Conservation (phyloP, 1,140 invertebrate genomes). For the Aethina tumida region DNA sequence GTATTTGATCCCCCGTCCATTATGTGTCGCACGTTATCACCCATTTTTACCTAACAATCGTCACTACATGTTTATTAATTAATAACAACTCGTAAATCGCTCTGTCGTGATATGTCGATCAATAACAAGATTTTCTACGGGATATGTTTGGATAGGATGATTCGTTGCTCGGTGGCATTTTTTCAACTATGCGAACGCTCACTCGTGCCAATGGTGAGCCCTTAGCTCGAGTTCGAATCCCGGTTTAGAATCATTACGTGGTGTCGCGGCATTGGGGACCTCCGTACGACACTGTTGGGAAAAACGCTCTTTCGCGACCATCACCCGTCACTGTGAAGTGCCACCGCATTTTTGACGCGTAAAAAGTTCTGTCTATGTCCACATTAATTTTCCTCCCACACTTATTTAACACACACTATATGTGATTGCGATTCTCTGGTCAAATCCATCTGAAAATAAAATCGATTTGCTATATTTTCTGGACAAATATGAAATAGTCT, state of each 20-base stretch:
- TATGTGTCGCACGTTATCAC: constrained; percentile 21
- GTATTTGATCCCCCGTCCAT: constrained; percentile 21
- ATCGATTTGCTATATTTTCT: too few relatives aligned
- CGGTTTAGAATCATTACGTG: constrained; percentile 11
- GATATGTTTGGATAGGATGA: constrained; percentile 15
- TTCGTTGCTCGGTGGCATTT: constrained; percentile 17
- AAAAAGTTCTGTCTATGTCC: too few relatives aligned
- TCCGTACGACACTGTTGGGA: constrained; percentile 18
- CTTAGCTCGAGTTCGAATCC: not conserved
- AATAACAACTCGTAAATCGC: constrained; percentile 1
- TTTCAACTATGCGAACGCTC: not conserved
- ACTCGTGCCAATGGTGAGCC: constrained; percentile 3
- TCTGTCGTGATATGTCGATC: constrained; percentile 19
- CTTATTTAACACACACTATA: too few relatives aligned
- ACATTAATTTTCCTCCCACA: too few relatives aligned
- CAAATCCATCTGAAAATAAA: too few relatives aligned
- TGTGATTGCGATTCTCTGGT: too few relatives aligned
- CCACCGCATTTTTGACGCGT: constrained; percentile 13
- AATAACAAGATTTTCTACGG: constrained; percentile 6
- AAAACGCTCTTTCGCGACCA: constrained; percentile 28
- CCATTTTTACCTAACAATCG: constrained; percentile 18
- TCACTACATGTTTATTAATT: not conserved
- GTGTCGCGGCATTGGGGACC: constrained; percentile 7
- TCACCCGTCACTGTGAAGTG: constrained; percentile 17
- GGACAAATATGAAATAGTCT: too few relatives aligned